These are phyloP conservation scores for Himalopsyche anomala DNA, from an alignment of 2,888 invertebrate species.

Conservation along the genomic window DNA sequence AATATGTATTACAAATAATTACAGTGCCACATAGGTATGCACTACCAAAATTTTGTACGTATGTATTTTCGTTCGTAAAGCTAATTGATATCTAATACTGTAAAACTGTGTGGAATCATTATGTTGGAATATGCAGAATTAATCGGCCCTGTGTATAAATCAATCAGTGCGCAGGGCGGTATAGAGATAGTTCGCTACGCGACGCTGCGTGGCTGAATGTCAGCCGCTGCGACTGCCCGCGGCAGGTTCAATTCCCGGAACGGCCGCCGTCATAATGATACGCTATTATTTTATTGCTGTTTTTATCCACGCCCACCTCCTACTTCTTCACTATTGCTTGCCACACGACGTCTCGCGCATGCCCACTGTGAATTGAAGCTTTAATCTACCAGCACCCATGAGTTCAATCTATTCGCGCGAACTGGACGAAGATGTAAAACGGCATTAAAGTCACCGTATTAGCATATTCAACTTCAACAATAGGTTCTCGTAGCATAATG, in stretches of 20 bases:
- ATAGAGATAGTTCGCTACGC: background rate
- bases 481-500: too few relatives aligned
- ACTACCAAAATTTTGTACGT: too few relatives aligned
- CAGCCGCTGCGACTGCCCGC: slow-evolving; percentile 25
- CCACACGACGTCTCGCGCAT: slow-evolving; percentile 16
- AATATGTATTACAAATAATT: too few relatives aligned
- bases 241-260: slow-evolving; percentile 18
- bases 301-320: slow-evolving; percentile 32
- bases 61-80: too few relatives aligned
- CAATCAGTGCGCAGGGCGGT: background rate
- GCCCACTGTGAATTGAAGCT: background rate
- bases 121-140: too few relatives aligned
- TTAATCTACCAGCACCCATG: background rate
- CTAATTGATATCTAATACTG: too few relatives aligned
- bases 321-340: slow-evolving; percentile 9
- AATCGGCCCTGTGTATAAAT: background rate
- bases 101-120: too few relatives aligned
- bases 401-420: too few relatives aligned
- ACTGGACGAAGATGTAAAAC: too few relatives aligned
- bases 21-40: too few relatives aligned
- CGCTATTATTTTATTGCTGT: slow-evolving; percentile 45
- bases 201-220: slow-evolving; percentile 26
- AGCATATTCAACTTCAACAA: too few relatives aligned
- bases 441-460: too few relatives aligned
- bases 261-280: slow-evolving; percentile 24